Evolutionary conservation across 2,888 invertebrate species (phyloP).

Genomic region (Lamellibrachia columna): DNA sequence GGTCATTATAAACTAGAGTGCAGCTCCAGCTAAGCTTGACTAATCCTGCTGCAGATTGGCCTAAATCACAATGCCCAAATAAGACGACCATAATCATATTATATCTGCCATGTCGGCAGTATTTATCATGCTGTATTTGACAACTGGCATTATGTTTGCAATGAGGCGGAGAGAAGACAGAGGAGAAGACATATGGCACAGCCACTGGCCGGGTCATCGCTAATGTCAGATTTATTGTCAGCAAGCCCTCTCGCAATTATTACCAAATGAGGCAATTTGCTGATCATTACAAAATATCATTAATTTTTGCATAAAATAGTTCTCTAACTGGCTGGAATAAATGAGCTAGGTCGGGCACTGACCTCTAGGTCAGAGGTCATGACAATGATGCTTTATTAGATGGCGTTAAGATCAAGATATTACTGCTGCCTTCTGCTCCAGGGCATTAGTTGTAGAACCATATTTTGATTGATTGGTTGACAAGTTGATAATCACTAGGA

Average conservation of each 20-base stretch:
- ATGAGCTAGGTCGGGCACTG: not conserved
- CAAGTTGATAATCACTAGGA: not conserved
- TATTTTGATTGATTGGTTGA: not conserved
- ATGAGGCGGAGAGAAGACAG: not conserved
- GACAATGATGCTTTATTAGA: not conserved
- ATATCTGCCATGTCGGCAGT: not conserved
- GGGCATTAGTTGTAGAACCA: not conserved
- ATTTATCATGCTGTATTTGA: constrained; percentile 16
- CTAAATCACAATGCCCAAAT: constrained; percentile 16
- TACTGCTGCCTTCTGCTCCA: not conserved
- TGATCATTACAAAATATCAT: not conserved
- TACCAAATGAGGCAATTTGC: constrained; percentile 12
- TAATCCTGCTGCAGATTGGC: not conserved
- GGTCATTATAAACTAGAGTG: constrained; percentile 6
- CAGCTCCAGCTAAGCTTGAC: not conserved
- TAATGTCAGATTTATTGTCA: not conserved
- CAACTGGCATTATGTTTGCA: not conserved
- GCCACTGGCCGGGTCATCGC: not conserved
- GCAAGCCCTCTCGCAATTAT: not conserved
- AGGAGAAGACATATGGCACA: not conserved
- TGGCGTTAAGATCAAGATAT: not conserved
- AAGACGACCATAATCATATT: constrained; percentile 16
- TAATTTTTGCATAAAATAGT: constrained; percentile 16
- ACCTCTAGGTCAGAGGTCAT: not conserved
- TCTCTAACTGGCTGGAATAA: not conserved